Base-by-base conservation (phyloP, 2,113 vertebrate species). In the Nesoenas mayeri region DNA sequence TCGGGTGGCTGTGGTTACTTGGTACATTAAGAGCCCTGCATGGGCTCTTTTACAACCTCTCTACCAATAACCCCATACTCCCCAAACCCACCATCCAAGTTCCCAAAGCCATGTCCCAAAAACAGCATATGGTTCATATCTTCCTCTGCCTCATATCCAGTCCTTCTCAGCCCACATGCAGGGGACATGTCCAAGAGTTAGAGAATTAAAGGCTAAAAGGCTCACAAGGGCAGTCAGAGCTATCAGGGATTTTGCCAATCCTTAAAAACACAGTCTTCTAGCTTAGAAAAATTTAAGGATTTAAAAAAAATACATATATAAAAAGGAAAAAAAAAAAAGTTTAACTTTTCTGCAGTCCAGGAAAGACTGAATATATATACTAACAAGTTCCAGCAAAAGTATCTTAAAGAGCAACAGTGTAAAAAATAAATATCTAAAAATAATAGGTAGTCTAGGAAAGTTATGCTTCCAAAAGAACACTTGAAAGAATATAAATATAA, bases 341-440 rank as follows among this genome's bases (percentile, higher is more conserved):
- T 56, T 56, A 77, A 47, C 6, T 88, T 65, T 67, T 65, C 54
- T 40, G 40, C 28, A 62, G 58, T 62, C 10, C 44, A 66, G 28
- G 21, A 83, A 65, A 91, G 50, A 47, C 19, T 77, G 67, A 82
- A 79, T 54, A 50, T 29, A 64, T 38, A 61, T n/a, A 31, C 19
- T 51, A 66, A 79, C 4, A 47, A 64, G 0, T 1, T 70, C 47
- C 22, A 88, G 38, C 6, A 58, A 34, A 83, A 94, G 32, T 34
- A 48, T 60, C 25, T 83, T 74, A 26, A 83, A 88, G 8, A 74
- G 1, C 15, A 84, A 50, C 17, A 32, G 13, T 32, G 53, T 44
- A 48, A 65, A 95, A 95, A 91, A 48, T 42, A 80, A 81, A 85
- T n/a, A 26, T 72, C 42, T 77, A 93, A 79, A 83, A 88, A 75